These are phyloP conservation scores for fruit fly (Drosophila melanogaster) DNA, from an alignment of 1,140 invertebrate species.

Conservation along the genomic window Release_6_plus_ISO1_MT NT_037436.4:11589001-11589500, in stretches of 20 bases:
- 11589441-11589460: background rate
- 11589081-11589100: background rate
- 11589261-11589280: too few species aligned
- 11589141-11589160: background rate
- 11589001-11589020: background rate
- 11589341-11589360: background rate
- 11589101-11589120: background rate
- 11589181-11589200: too few species aligned
- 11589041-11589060: slow-evolving; percentile 36
- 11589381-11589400: slow-evolving; percentile 2
- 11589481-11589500: background rate
- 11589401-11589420: background rate
- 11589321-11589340: background rate
- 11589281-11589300: background rate
- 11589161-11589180: too few species aligned
- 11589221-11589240: too few species aligned
- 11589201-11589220: too few species aligned
- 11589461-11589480: background rate
- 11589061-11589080: background rate
- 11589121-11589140: background rate
- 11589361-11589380: background rate
- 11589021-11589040: slow-evolving; percentile 5
- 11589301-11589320: background rate
- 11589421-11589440: background rate
- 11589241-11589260: too few species aligned